Evolutionary conservation across 2,797 vertebrate genomes (phyloP).

Genomic region (Acanthurus tractus): DNA sequence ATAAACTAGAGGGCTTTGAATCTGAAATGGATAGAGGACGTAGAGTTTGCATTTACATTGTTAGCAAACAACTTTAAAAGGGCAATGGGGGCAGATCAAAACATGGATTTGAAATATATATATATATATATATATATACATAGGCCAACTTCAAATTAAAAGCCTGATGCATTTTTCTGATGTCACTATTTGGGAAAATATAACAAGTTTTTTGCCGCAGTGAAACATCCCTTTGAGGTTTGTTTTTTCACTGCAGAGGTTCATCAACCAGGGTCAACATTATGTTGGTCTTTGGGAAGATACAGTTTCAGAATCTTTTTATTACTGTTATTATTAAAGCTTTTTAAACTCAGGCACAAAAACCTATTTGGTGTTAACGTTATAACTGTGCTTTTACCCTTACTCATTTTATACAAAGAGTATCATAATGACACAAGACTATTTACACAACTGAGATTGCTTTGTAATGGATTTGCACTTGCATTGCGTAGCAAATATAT

Average conservation of each 20-base stretch:
- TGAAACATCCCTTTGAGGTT: constrained; percentile 30
- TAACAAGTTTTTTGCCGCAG: not conserved
- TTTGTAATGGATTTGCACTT: constrained; percentile 38
- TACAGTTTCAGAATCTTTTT: constrained; percentile 40
- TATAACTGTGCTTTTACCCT: constrained; percentile 58
- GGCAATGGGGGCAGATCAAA: too few species aligned
- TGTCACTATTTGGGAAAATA: too few species aligned
- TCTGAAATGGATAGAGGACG: too few species aligned
- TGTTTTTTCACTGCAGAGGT: constrained; percentile 26
- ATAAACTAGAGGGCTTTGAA: too few species aligned
- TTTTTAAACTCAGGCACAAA: constrained; percentile 75
- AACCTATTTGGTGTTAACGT: constrained; percentile 53
- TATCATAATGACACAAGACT: constrained; percentile 38
- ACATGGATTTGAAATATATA: too few species aligned
- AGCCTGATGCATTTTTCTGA: too few species aligned
- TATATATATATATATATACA: too few species aligned
- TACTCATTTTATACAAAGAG: constrained; percentile 53
- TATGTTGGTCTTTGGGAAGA: constrained; percentile 54
- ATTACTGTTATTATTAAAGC: constrained; percentile 62
- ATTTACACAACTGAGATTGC: constrained; percentile 69
- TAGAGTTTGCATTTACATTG: too few species aligned
- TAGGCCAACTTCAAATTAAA: too few species aligned
- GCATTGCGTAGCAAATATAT: constrained; percentile 15
- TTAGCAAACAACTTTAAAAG: too few species aligned
- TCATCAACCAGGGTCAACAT: constrained; percentile 31